Conservation (phyloP, 2,888 invertebrate species). For the Galerucella pusilla region DNA sequence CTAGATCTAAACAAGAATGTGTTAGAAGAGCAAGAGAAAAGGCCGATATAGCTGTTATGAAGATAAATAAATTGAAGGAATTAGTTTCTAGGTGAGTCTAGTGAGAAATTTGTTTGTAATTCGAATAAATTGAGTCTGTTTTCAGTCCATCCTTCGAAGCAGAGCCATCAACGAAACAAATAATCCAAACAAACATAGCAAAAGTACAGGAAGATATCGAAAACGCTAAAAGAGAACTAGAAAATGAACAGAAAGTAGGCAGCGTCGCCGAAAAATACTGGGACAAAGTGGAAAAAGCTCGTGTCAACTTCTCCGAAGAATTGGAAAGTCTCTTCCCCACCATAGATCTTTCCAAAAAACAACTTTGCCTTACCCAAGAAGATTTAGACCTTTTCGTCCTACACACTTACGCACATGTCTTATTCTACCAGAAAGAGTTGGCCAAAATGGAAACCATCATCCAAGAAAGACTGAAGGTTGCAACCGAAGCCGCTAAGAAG, state of each 20-base stretch:
- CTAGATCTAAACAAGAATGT: constrained; percentile 69
- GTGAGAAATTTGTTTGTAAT: not conserved
- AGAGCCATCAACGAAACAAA: constrained; percentile 64
- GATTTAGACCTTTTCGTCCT: constrained; percentile 79
- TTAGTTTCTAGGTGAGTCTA: constrained; percentile 60
- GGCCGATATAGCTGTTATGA: constrained; percentile 62
- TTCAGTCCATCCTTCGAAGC: constrained; percentile 60
- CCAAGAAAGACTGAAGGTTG: constrained; percentile 72
- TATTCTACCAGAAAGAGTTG: constrained; percentile 81
- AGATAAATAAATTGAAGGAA: constrained; percentile 63
- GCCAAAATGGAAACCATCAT: constrained; percentile 76
- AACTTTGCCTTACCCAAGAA: constrained; percentile 65
- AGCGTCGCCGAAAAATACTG: constrained; percentile 83
- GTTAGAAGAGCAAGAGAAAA: constrained; percentile 71
- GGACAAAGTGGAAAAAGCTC: constrained; percentile 77
- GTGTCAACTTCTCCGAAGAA: constrained; percentile 73
- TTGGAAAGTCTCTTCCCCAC: constrained; percentile 79
- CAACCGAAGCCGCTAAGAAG: constrained; percentile 69
- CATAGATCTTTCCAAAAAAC: constrained; percentile 75
- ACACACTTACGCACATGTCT: constrained; percentile 81
- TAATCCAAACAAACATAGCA: constrained; percentile 69
- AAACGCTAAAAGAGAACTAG: constrained; percentile 70
- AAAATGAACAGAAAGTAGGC: constrained; percentile 69
- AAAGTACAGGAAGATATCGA: constrained; percentile 70
- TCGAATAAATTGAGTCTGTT: not conserved